Evolutionary conservation across 2,888 invertebrate species (phyloP), one percentile per base, ranked within the genome.

Genomic region (Panorpa germanica): DNA sequence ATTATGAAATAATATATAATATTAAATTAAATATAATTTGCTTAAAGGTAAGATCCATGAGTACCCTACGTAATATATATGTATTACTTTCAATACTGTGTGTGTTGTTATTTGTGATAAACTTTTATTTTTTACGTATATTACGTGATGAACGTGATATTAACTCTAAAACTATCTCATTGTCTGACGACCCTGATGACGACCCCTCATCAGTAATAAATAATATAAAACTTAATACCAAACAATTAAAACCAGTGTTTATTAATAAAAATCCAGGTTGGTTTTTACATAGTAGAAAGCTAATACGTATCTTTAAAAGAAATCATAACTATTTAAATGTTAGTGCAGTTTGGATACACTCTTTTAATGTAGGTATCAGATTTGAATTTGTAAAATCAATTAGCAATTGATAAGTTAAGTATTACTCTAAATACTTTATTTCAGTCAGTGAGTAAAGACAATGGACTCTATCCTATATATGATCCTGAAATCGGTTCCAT

Each of bases 401-500:
- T 25, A n/a, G 14, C 8, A 19, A 24, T 25, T 6, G 30, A 21
- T 34, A 31, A 13, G 22, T 30, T 16, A 4, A 20, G 18, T 27
- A 36, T 25, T 33, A 34, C 24, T 30, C 33, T 25, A 12, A 20
- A 30, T 18, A 28, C 35, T 21, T 25, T 18, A 28, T 28, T 19
- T 5, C 25, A 35, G 13, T 19, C 18, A 30, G 16, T 13, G 55
- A 52, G 53, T 1, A 45, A 49, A 5, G 52, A 53, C 25, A 55
- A 55, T 25, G 53, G 54, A 39, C 45, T 55, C 3, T 54, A 49
- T 41, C 53, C 53, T 3, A 33, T 45, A 32, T 47, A 51, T 34
- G 53, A 53, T 38, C 45, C 50, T 6, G 49, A 49, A 2, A 52
- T 75, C 38, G 76, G 77, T 5, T 65, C 67, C 42, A 59, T 78